Base-by-base conservation (phyloP, 1,140 invertebrate species). In the Amyelois transitella region DNA sequence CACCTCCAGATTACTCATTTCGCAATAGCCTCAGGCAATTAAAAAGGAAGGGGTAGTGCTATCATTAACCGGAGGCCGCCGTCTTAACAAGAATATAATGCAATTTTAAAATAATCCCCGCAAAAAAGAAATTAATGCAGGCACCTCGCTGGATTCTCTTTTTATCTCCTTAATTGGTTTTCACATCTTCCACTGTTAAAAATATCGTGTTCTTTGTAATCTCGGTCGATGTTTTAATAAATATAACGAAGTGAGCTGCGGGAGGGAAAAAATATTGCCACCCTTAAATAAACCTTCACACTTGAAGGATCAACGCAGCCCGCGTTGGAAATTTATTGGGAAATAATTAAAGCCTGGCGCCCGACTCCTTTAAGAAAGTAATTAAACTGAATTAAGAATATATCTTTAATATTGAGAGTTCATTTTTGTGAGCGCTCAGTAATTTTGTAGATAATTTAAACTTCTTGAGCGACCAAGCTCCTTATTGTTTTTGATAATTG, bases 161-260 rank as follows among this genome's bases (percentile, higher is more conserved):
- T 88, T 88, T 88, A 88, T 88, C 85, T 88, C 75, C 81, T 88
- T 88, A 88, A 88, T 88, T 88, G 85, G 85, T 88, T 88, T 88
- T 88, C 85, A 88, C 85, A 88, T 88, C 85, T 88, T 85, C 72
- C 77, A 78, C 82, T 88, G 82, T 81, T 86, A 88, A 86, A 87
- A 88, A 88, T 88, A 88, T 88, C 85, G 76, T 86, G 81, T 48
- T 48, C 45, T 48, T 82, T 83, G 78, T 85, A 86, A 86, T 86
- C 83, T 86, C 78, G 77, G 80, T 75, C 81, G 82, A 85, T 88
- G 81, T 88, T 88, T 88, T 88, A 88, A 86, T 86, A 88, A 88
- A 88, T 88, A 86, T 88, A 88, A 88, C 85, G 81, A 85, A 86
- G 82, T 88, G 80, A 82, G 67, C 70, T 60, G 62, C 52, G 50